Percentiles rank a stretch among this genome's conserved stretches.
Conservation (phyloP, 2,888 invertebrate genomes). For the Sinotaia quadrata region DNA sequence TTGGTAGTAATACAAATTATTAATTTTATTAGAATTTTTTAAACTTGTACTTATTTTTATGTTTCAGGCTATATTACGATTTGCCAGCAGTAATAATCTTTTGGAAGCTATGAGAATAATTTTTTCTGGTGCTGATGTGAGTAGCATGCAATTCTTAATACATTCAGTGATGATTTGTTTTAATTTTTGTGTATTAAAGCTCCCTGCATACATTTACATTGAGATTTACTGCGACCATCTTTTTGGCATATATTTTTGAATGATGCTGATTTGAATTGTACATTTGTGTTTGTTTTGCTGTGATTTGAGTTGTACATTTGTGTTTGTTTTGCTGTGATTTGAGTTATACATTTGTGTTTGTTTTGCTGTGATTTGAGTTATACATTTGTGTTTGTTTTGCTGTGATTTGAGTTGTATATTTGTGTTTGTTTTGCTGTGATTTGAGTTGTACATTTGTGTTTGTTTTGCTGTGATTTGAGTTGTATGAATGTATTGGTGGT, state of each 20-base stretch:
- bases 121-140: constrained; percentile 53
- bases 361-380: background rate
- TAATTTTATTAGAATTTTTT: too few species aligned
- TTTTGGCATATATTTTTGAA: constrained; percentile 4
- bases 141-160: too few species aligned
- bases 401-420: background rate
- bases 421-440: background rate
- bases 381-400: background rate
- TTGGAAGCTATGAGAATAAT: constrained; percentile 60
- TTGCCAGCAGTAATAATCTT: constrained; percentile 60
- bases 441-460: background rate
- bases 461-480: background rate
- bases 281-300: background rate
- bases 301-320: background rate
- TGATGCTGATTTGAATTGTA: background rate
- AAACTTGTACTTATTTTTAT: background rate
- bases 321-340: background rate
- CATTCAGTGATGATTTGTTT: too few species aligned
- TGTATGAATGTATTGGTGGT: background rate
- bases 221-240: too few species aligned
- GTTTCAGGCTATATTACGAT: constrained; percentile 54
- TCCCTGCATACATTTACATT: too few species aligned
- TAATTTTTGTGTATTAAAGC: too few species aligned
- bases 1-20: too few species aligned
- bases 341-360: background rate